These are phyloP conservation scores for Lutraria rhynchaena DNA, from an alignment of 1,140 invertebrate genomes.

Conservation along the genomic window DNA sequence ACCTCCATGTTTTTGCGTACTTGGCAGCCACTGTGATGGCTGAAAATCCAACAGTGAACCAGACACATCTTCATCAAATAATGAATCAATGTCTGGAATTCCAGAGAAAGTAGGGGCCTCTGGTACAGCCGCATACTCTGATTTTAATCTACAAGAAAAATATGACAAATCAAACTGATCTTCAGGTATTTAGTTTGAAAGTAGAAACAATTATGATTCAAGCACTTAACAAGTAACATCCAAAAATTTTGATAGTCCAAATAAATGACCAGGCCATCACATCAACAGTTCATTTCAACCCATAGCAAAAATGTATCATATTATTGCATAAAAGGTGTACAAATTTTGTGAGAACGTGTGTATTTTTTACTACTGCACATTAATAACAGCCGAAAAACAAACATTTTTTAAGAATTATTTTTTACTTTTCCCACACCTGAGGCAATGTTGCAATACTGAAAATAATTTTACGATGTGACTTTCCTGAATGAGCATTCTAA, in stretches of 20 bases:
- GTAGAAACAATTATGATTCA: background rate
- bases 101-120: slow-evolving; percentile 21
- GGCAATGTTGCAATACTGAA: too few relatives aligned
- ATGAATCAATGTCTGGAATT: slow-evolving; percentile 29
- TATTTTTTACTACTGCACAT: too few relatives aligned
- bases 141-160: background rate
- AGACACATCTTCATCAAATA: background rate
- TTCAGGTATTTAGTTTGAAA: background rate
- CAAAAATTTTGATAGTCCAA: background rate
- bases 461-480: too few relatives aligned
- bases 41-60: slow-evolving; percentile 12
- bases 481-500: too few relatives aligned
- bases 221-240: background rate
- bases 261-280: background rate
- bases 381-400: too few relatives aligned
- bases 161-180: background rate
- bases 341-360: too few relatives aligned
- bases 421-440: too few relatives aligned
- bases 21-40: slow-evolving; percentile 35
- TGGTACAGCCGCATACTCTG: slow-evolving; percentile 6
- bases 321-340: too few relatives aligned
- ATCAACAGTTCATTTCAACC: too few relatives aligned
- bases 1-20: background rate
- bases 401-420: too few relatives aligned
- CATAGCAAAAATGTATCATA: too few relatives aligned